phyloP scores from a whole-genome alignment of 1,140 invertebrate genomes.

The Meloidogyne exigua region DNA sequence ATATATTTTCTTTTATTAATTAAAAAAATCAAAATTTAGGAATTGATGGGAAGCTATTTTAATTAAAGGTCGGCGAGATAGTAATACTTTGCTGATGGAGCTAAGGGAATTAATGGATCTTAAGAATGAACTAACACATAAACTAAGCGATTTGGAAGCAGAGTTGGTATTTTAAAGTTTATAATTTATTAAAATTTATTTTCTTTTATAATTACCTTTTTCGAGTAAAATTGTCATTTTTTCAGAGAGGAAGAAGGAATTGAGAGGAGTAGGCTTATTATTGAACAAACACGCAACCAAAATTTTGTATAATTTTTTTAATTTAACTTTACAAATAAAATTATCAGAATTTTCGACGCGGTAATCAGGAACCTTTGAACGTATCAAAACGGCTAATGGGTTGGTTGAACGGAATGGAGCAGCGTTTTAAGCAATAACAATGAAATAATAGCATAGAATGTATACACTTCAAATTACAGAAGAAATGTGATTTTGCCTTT shows the following conservation, averaged over 20 bases:
- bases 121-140: conserved; percentile 11
- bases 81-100: conserved; percentile 6
- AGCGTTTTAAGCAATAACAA: background rate
- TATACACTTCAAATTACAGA: background rate
- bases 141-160: conserved; percentile 12
- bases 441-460: background rate
- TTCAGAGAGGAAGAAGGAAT: background rate
- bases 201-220: too few relatives aligned
- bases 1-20: too few relatives aligned
- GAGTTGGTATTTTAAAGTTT: background rate
- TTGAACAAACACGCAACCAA: background rate
- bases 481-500: background rate
- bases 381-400: background rate
- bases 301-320: background rate
- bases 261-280: background rate
- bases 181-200: background rate
- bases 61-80: background rate
- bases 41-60: conserved; percentile 10
- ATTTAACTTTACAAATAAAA: background rate
- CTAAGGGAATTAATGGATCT: conserved; percentile 15
- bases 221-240: too few relatives aligned
- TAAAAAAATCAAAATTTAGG: background rate
- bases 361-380: background rate
- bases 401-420: background rate
- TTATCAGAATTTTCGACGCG: background rate